Evolutionary conservation across 1,140 invertebrate genomes (phyloP).

Genomic region (Saxidomus purpurata): DNA sequence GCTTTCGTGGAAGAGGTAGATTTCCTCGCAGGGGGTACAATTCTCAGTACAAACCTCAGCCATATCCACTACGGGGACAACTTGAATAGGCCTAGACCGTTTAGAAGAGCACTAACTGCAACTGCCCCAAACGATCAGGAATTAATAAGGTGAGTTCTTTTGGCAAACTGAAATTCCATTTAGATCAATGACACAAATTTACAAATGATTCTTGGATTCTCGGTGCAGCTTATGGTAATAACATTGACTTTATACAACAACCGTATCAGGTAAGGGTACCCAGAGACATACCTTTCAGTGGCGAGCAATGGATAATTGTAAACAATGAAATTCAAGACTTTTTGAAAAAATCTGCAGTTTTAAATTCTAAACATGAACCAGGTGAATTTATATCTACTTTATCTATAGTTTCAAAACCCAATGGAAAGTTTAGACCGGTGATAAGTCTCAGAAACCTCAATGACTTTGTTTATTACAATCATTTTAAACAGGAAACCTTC

Average conservation of each 20-base stretch:
- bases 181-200: too few relatives aligned
- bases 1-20: neutral
- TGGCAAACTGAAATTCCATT: conserved; percentile 24
- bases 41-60: neutral
- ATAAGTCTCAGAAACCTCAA: conserved; percentile 6
- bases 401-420: conserved; percentile 40
- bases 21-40: neutral
- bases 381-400: conserved; percentile 34
- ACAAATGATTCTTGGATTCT: conserved; percentile 40
- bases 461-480: neutral
- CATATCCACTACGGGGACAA: neutral
- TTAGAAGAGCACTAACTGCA: neutral
- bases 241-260: conserved; percentile 23
- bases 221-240: neutral
- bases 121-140: conserved; percentile 30
- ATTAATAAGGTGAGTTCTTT: conserved; percentile 22
- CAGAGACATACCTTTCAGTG: conserved; percentile 13
- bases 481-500: conserved; percentile 31
- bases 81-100: neutral
- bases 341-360: conserved; percentile 6
- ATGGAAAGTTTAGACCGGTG: too few relatives aligned
- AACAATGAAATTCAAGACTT: neutral
- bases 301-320: neutral
- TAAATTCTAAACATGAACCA: neutral
- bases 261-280: conserved; percentile 3